Evolutionary conservation across 2,888 invertebrate species (phyloP).

Genomic region (Agrenia bidenticulata): DNA sequence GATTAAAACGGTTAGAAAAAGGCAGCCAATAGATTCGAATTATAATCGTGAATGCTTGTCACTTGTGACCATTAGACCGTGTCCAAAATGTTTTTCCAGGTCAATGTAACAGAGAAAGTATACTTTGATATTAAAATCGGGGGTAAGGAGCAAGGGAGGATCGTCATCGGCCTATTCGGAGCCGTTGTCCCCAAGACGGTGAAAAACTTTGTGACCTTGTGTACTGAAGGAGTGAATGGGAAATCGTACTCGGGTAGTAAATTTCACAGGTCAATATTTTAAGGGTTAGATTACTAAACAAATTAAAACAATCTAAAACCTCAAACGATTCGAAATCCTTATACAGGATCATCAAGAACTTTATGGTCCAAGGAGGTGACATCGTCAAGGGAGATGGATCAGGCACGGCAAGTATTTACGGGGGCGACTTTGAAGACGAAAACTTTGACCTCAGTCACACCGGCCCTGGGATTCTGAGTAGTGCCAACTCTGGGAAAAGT

Average conservation of each 20-base stretch:
- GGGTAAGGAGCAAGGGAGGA: too few relatives aligned
- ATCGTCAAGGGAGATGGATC: conserved; percentile 76
- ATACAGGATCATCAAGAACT: conserved; percentile 77
- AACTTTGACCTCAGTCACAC: conserved; percentile 77
- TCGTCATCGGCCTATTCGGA: conserved; percentile 87
- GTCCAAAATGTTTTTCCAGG: too few relatives aligned
- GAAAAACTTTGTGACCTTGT: conserved; percentile 77
- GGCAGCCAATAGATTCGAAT: too few relatives aligned
- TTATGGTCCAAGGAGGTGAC: conserved; percentile 94
- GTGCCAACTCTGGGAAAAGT: too few relatives aligned
- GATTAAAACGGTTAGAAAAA: too few relatives aligned
- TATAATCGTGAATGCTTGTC: too few relatives aligned
- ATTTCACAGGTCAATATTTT: conserved; percentile 64
- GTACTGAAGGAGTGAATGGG: conserved; percentile 64
- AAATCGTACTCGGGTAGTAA: conserved; percentile 75
- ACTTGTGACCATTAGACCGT: too few relatives aligned
- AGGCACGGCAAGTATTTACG: conserved; percentile 83
- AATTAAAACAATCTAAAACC: too few relatives aligned
- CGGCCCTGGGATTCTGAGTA: conserved; percentile 71
- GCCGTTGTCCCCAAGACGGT: conserved; percentile 89
- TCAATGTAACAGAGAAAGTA: too few relatives aligned
- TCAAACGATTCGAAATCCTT: too few relatives aligned
- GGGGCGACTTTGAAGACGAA: conserved; percentile 81
- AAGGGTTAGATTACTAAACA: too few relatives aligned
- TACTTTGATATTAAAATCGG: too few relatives aligned